A percentile compares a stretch with the other conserved stretches of the same genome.
These are phyloP conservation scores for Propithecus perrieri DNA, from an alignment of 2,797 vertebrate genomes.

Conservation along the genomic window DNA sequence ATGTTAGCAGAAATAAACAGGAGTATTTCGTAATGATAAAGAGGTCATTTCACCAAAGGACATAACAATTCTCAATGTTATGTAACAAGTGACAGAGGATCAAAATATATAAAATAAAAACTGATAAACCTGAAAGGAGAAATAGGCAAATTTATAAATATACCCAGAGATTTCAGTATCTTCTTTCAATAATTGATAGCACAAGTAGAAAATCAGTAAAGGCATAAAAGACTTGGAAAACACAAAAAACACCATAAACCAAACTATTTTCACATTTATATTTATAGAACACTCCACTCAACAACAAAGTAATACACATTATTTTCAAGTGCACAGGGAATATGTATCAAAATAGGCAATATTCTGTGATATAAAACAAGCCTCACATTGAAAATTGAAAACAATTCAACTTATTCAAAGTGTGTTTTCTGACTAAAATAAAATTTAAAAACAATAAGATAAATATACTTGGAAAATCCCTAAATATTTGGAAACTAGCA, in stretches of 20 bases:
- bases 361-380: not conserved
- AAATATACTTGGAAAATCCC: not conserved
- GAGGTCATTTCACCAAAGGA: not conserved
- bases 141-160: not conserved
- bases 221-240: not conserved
- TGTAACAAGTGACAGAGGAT: not conserved
- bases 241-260: not conserved
- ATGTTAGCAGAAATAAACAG: not conserved
- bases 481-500: slow-evolving; percentile 30
- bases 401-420: not conserved
- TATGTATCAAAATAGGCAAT: not conserved
- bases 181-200: slow-evolving; percentile 8
- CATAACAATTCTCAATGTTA: not conserved
- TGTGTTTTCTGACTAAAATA: not conserved
- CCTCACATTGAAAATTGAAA: slow-evolving; percentile 12
- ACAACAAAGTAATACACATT: not conserved
- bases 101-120: not conserved
- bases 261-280: not conserved
- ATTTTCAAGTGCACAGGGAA: not conserved
- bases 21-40: not conserved
- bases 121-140: not conserved
- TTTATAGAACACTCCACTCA: not conserved
- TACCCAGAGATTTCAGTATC: not conserved
- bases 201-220: not conserved
- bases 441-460: not conserved